Base-by-base conservation (phyloP, 2,113 vertebrate genomes). In the Sceloporus tristichus region DNA sequence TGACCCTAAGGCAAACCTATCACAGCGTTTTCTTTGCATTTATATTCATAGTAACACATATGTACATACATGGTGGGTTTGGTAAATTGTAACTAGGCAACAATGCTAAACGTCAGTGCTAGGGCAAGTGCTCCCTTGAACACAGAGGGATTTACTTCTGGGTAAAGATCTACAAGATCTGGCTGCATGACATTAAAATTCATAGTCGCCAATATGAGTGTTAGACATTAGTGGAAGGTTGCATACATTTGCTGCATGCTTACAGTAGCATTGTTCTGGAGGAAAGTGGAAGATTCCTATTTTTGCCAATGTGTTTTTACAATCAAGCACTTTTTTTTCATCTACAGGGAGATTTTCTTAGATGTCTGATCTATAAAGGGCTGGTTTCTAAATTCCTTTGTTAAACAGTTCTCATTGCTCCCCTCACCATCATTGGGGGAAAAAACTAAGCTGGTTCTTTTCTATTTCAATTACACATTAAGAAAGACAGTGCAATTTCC, bases 381-480 rank as follows among this genome's bases (percentile, higher is more conserved):
- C 86, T 84, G 91, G 85, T 88, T 70, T 89, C 68, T 11, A 10
- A 74, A 77, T 65, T 59, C 78, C 21, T 70, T 34, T 87, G 66
- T 81, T 70, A 91, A 91, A 91, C 90, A 77, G 88, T 91, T 92
- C 91, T 90, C 95, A 88, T 74, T 40, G 56, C 85, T 84, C 88
- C 59, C 53, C 65, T 85, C 84, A 87, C 73, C 66, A 79, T 53
- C 85, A 76, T 34, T 18, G 59, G 8, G 59, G 59, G 59, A 29
- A 14, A 84, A 19, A 62, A 62, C 82, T 68, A 74, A 86, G 78
- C 79, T 74, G 2, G 82, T 92, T 92, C 53, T 88, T 85, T 92
- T 95, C 88, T 90, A 82, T 92, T 92, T 89, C 88, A 84, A 88
- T 89, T 91, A 89, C 89, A 87, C 54, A 86, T 94, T 89, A 88